Evolutionary conservation across 2,888 invertebrate genomes (phyloP).

Genomic region (Patella ulyssiponensis): DNA sequence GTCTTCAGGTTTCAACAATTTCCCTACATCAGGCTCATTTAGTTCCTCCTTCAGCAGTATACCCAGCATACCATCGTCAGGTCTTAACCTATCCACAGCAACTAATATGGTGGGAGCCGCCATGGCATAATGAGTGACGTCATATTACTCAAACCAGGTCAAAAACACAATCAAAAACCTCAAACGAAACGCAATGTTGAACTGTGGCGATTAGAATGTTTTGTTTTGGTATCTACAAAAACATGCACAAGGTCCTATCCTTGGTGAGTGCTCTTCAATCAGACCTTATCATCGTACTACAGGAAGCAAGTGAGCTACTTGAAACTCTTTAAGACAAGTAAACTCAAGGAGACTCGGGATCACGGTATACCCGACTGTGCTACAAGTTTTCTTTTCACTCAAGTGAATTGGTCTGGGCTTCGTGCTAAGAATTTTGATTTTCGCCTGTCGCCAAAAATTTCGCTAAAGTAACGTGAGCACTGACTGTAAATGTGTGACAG

Average conservation of each 20-base stretch:
- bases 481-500: no score
- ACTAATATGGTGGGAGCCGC: constrained; percentile 72
- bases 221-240: no score
- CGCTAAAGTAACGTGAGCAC: no score
- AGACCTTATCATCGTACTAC: background rate
- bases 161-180: no score
- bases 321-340: background rate
- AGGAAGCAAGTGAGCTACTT: background rate
- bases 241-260: no score
- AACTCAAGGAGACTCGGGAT: no score
- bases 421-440: background rate
- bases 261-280: no score
- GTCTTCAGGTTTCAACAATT: constrained; percentile 74
- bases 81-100: constrained; percentile 69
- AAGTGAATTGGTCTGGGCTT: constrained; percentile 7
- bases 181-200: no score
- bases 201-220: no score
- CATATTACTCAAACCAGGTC: no score
- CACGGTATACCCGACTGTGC: background rate
- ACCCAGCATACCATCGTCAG: constrained; percentile 69
- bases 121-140: constrained; percentile 60
- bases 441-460: no score
- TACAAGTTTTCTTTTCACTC: background rate
- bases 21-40: constrained; percentile 58
- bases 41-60: constrained; percentile 59